Conservation (phyloP, 2,113 vertebrate genomes). For the Phylloscopus trochilus region DNA sequence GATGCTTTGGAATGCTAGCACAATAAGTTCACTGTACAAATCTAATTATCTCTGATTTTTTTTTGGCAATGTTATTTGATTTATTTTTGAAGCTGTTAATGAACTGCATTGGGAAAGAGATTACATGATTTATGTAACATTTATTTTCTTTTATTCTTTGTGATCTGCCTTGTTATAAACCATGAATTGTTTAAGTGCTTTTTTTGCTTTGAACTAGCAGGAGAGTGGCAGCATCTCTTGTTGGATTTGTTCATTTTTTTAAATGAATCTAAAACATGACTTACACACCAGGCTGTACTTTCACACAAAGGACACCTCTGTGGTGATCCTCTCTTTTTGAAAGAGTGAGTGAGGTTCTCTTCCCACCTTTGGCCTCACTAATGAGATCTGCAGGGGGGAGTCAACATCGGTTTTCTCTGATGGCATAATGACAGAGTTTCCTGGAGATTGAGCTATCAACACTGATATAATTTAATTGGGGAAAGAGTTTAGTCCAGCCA, state of each 20-base stretch:
- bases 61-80: conserved; percentile 28
- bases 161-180: conserved; percentile 56
- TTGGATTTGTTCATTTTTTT: conserved; percentile 14
- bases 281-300: background rate
- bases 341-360: background rate
- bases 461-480: background rate
- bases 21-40: background rate
- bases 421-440: background rate
- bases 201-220: conserved; percentile 61
- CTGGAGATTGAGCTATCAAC: background rate
- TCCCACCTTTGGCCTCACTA: background rate
- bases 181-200: conserved; percentile 57
- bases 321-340: background rate
- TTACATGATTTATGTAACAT: conserved; percentile 58
- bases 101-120: conserved; percentile 39
- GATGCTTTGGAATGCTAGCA: background rate
- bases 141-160: conserved; percentile 66
- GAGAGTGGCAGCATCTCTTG: conserved; percentile 22
- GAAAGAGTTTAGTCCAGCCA: background rate
- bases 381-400: background rate
- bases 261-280: background rate
- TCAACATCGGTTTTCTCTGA: background rate
- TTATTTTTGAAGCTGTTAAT: conserved; percentile 56
- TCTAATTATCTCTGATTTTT: conserved; percentile 16
- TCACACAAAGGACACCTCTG: background rate